Base-by-base conservation (phyloP, 2,888 invertebrate species). In the Mesopsocus fuscifrons region DNA sequence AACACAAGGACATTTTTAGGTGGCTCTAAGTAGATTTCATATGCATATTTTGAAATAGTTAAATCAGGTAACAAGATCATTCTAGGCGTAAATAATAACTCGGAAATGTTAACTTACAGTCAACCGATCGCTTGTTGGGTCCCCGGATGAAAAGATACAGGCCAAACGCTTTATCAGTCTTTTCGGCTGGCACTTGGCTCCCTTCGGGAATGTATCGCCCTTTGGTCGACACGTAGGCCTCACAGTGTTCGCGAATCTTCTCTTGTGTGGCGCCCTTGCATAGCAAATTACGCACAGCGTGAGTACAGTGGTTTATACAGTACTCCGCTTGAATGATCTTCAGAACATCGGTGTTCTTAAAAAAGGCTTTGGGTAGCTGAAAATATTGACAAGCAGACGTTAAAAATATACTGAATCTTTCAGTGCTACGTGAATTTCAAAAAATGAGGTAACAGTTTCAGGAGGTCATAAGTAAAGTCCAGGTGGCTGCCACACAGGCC, bases 261-360 rank as follows among this genome's bases (percentile, higher is more conserved):
- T 68, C 67, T 52, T 68, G 68, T 26, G 65, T 66, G 32, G 64
- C 58, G 8, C 66, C 65, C 50, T 65, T 59, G 1, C 67, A 67
- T 26, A 68, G 56, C 47, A 66, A 57, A 54, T 67, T 67, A 45
- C 67, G 56, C 46, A 65, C 66, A 34, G 60, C 59, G 21, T 63
- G 55, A 6, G 67, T 65, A 11, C 63, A 63, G 56, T 67, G 64
- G 51, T 68, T 68, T 26, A 68, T 68, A 46, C 66, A 66, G 21
- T 66, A 66, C 49, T 68, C 67, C 8, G 64, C 61, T 18, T 63
- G 63, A 41, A 52, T 38, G 5, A 38, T 38, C 11, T 38, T 38
- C 8, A 21, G 21, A 3, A 38, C 38, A 38, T 38, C 38, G 15
- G 38, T 20, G 9, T 38, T 38, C 9, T 21, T 38, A 17, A 38